phyloP scores from a whole-genome alignment of 2,113 vertebrate genomes.

The Corydoras sp. region DNA sequence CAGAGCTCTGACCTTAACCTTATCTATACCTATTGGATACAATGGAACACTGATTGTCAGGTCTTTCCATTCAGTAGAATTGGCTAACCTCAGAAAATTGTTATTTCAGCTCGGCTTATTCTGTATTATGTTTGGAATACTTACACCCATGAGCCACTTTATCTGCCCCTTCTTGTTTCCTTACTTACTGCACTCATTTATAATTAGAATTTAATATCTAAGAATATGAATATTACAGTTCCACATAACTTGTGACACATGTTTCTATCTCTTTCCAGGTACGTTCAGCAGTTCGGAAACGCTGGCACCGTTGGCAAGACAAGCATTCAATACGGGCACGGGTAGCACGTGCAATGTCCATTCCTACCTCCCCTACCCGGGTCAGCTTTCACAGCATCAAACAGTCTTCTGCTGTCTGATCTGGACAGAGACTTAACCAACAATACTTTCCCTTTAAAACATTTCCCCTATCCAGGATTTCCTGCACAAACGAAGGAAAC shows the following conservation, averaged over 20 bases:
- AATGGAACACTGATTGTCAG: too few relatives aligned
- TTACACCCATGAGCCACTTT: too few relatives aligned
- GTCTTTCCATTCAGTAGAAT: too few relatives aligned
- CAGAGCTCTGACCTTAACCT: too few relatives aligned
- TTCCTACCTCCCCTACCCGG: conserved; percentile 89
- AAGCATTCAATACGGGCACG: conserved; percentile 84
- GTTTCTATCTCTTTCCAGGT: conserved; percentile 64
- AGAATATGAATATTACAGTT: too few relatives aligned
- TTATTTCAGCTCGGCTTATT: too few relatives aligned
- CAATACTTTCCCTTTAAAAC: conserved; percentile 1
- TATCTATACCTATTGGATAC: too few relatives aligned
- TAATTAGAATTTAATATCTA: too few relatives aligned
- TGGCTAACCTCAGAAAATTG: too few relatives aligned
- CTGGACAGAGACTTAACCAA: background rate
- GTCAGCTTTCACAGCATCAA: conserved; percentile 99
- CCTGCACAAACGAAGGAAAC: conserved; percentile 35
- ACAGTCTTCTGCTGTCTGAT: conserved; percentile 67
- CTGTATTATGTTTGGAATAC: too few relatives aligned
- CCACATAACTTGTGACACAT: background rate
- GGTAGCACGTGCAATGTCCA: conserved; percentile 90
- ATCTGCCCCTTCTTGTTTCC: too few relatives aligned
- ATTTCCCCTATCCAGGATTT: conserved; percentile 4
- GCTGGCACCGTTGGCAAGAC: conserved; percentile 96
- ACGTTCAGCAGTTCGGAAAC: conserved; percentile 82
- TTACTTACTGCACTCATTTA: too few relatives aligned